phyloP scores from a whole-genome alignment of 1,140 invertebrate species.

The Bombus pascuorum region DNA sequence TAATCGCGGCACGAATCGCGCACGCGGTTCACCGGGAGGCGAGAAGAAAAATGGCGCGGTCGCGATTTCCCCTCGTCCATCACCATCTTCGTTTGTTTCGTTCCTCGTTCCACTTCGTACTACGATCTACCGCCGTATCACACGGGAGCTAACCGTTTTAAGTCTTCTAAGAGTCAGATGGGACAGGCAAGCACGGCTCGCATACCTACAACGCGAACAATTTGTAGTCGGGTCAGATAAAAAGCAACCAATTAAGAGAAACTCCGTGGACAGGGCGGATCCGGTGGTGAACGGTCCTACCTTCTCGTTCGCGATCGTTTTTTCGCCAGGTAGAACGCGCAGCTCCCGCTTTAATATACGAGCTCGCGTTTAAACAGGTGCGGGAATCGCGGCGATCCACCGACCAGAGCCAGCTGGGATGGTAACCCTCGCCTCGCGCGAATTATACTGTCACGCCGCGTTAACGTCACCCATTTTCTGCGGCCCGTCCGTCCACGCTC shows the following conservation, averaged over 20 bases:
- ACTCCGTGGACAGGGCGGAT: constrained; percentile 60
- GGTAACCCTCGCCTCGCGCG: constrained; percentile 63
- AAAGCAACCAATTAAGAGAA: constrained; percentile 81
- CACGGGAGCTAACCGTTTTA: neutral
- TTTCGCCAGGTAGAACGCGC: neutral
- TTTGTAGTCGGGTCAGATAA: constrained; percentile 76
- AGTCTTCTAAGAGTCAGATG: neutral
- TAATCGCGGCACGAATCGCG: constrained; percentile 26
- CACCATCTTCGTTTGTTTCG: constrained; percentile 33
- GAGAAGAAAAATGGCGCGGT: constrained; percentile 60
- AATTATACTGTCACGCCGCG: constrained; percentile 79
- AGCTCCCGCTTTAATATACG: constrained; percentile 8
- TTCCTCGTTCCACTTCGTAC: constrained; percentile 30
- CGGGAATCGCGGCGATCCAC: constrained; percentile 44
- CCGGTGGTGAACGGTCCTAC: too few relatives aligned
- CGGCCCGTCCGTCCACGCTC: constrained; percentile 28
- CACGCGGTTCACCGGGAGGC: neutral
- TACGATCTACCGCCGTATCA: neutral
- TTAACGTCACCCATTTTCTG: constrained; percentile 74
- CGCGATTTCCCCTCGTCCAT: constrained; percentile 66
- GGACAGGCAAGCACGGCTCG: constrained; percentile 42
- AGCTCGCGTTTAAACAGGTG: constrained; percentile 30
- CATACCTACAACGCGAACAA: constrained; percentile 77
- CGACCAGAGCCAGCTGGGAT: too few relatives aligned
- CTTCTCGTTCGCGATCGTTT: neutral